phyloP scores from a whole-genome alignment of 2,797 vertebrate genomes.

The Pelobates cultripes region DNA sequence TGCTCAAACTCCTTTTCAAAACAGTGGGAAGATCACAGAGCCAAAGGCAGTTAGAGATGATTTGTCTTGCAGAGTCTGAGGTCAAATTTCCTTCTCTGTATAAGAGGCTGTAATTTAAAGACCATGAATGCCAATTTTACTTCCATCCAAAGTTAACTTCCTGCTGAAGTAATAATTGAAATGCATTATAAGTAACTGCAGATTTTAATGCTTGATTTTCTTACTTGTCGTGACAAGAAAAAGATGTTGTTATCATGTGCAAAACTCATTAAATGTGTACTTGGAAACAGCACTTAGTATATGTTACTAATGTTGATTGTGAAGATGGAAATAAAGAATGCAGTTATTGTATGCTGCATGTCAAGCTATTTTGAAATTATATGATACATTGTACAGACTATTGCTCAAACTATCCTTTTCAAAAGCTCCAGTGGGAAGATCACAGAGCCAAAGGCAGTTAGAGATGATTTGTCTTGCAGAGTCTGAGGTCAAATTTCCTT shows the following conservation, averaged over 20 bases:
- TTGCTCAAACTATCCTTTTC: neutral
- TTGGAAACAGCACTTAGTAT: neutral
- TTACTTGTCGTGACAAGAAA: neutral
- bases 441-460: neutral
- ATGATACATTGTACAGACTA: neutral
- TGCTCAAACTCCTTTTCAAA: neutral
- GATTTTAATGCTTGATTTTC: neutral
- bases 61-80: neutral
- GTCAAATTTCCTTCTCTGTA: neutral
- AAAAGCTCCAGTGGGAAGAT: neutral
- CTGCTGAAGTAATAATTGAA: neutral
- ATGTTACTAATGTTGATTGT: conserved; percentile 3
- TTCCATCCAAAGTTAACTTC: neutral
- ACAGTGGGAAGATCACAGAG: neutral
- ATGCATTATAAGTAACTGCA: neutral
- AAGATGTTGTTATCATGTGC: neutral
- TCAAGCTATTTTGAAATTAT: neutral
- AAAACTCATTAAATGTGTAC: conserved; percentile 1
- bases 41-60: neutral
- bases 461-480: neutral
- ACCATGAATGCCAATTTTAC: neutral
- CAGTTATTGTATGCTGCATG: neutral
- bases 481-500: neutral
- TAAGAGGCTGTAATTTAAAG: neutral
- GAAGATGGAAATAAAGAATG: neutral